A percentile compares a stretch with the other conserved stretches of the same genome.
These are phyloP conservation scores for Chrysomallon squamiferum DNA, from an alignment of 1,140 invertebrate species.

Conservation along the genomic window DNA sequence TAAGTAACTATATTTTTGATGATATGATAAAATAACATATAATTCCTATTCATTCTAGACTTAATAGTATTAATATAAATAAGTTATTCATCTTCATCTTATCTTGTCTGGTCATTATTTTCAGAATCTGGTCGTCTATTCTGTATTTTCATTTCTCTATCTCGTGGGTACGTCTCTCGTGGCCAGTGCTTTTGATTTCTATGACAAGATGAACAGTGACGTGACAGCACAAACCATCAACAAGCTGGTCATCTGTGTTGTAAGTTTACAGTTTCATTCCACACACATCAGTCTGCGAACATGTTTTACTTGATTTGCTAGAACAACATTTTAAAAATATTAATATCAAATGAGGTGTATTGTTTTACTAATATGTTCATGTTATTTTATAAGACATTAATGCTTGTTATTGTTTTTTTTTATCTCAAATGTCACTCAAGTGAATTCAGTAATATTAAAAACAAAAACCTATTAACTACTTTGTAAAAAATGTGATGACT, in stretches of 20 bases:
- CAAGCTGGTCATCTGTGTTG: constrained; percentile 43
- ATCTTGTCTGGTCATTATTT: too few relatives aligned
- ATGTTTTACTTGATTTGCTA: not conserved
- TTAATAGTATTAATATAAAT: too few relatives aligned
- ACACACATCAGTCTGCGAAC: not conserved
- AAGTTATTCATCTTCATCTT: too few relatives aligned
- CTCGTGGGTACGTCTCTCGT: constrained; percentile 46
- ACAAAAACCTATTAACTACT: too few relatives aligned
- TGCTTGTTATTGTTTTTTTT: too few relatives aligned
- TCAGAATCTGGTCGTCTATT: constrained; percentile 47
- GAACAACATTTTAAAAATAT: not conserved
- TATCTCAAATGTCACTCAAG: too few relatives aligned
- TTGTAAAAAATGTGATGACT: too few relatives aligned
- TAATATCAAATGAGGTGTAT: not conserved
- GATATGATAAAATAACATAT: too few relatives aligned
- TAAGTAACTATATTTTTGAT: too few relatives aligned
- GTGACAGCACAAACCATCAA: constrained; percentile 34
- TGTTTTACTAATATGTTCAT: not conserved
- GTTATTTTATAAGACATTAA: too few relatives aligned
- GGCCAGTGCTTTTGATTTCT: constrained; percentile 50
- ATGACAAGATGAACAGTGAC: constrained; percentile 43
- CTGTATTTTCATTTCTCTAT: constrained; percentile 46
- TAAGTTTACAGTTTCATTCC: constrained; percentile 20
- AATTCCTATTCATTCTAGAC: too few relatives aligned
- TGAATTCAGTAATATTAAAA: too few relatives aligned